phyloP scores from a whole-genome alignment of 1,140 invertebrate species.

The Sipha flava region DNA sequence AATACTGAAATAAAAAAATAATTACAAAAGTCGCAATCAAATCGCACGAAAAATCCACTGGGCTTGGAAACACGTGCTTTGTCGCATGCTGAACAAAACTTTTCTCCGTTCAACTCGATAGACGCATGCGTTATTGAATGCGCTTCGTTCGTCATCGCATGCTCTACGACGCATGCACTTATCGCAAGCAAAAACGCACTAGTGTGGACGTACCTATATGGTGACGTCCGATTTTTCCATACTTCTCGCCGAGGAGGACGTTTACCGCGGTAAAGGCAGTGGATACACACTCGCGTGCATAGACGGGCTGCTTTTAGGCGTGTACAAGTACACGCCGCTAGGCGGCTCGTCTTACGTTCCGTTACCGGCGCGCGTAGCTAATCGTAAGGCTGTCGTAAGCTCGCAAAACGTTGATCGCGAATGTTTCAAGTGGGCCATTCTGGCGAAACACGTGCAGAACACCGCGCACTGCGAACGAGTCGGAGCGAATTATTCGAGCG shows the following conservation, averaged over 20 bases:
- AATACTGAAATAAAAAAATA: too few species aligned
- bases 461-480: background rate
- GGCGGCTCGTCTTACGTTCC: background rate
- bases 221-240: background rate
- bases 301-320: background rate
- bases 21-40: too few species aligned
- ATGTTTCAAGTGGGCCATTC: background rate
- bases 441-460: background rate
- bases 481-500: background rate
- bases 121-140: too few species aligned
- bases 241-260: background rate
- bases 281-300: background rate
- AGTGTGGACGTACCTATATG: too few species aligned
- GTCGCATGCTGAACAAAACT: too few species aligned
- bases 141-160: too few species aligned
- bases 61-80: too few species aligned
- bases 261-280: background rate
- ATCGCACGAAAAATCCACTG: too few species aligned
- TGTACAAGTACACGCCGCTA: background rate
- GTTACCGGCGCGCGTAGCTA: background rate
- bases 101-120: too few species aligned
- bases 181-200: too few species aligned
- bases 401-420: background rate
- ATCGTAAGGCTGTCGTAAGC: background rate
- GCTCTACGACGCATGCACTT: too few species aligned